Evolutionary conservation across 2,113 vertebrate genomes (phyloP).

Genomic region (Xenopus tropicalis): DNA sequence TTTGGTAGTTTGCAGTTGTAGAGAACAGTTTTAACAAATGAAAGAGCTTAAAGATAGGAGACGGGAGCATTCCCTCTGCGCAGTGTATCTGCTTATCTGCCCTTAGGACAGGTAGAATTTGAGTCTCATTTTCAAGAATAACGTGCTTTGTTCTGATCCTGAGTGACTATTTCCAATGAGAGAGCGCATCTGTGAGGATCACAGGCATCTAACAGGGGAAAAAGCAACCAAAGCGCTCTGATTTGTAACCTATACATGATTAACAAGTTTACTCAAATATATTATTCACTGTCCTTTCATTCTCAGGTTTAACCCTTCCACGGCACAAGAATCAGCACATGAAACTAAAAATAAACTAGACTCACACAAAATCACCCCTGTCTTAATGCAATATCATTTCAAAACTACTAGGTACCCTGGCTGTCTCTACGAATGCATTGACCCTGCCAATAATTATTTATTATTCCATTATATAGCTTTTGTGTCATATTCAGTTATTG

Average conservation of each 20-base stretch:
- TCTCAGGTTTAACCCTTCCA: background rate
- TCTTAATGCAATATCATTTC: background rate
- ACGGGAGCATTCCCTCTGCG: conserved; percentile 35
- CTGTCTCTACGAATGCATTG: background rate
- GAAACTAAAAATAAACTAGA: no score
- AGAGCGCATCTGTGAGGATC: background rate
- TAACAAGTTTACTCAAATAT: conserved; percentile 25
- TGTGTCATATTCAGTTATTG: conserved; percentile 12
- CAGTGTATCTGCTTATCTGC: conserved; percentile 40
- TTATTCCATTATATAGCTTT: conserved; percentile 17
- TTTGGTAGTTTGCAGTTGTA: conserved; percentile 27
- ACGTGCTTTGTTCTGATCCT: conserved; percentile 38
- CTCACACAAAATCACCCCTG: no score
- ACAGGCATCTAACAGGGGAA: no score
- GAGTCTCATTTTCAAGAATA: conserved; percentile 33
- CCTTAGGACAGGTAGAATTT: conserved; percentile 43
- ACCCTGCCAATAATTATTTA: background rate
- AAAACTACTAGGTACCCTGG: background rate
- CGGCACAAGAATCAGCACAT: background rate
- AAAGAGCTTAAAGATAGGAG: conserved; percentile 41
- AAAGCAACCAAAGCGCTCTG: conserved; percentile 9
- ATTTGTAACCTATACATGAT: conserved; percentile 10
- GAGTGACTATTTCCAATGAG: conserved; percentile 20
- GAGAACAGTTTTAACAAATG: conserved; percentile 29
- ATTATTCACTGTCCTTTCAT: background rate